Conservation (phyloP, 2,888 invertebrate genomes). For the Elaeidobius kamerunicus region DNA sequence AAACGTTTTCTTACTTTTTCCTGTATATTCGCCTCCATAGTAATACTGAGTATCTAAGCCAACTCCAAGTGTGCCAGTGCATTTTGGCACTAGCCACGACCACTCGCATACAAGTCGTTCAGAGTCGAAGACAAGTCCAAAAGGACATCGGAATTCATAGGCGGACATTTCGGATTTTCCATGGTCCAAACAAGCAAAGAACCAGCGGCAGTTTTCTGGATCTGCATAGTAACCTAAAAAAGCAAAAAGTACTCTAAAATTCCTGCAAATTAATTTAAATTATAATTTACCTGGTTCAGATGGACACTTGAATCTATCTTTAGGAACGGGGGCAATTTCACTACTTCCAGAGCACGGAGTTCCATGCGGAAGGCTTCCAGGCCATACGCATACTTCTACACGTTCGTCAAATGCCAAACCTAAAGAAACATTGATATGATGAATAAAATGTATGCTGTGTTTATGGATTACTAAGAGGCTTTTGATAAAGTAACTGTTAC, state of each 20-base stretch:
- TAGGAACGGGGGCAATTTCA: slow-evolving; percentile 73
- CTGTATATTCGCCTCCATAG: slow-evolving; percentile 18
- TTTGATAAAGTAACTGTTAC: neutral
- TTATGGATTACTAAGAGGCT: neutral
- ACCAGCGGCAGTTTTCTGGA: slow-evolving; percentile 80
- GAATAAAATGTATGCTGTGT: neutral
- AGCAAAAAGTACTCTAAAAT: too few relatives aligned
- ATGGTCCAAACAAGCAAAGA: slow-evolving; percentile 77
- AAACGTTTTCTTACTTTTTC: too few relatives aligned
- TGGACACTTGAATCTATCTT: slow-evolving; percentile 66
- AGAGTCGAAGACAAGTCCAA: slow-evolving; percentile 74
- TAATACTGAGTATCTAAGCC: slow-evolving; percentile 52
- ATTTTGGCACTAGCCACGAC: slow-evolving; percentile 69
- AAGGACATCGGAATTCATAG: slow-evolving; percentile 80
- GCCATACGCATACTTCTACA: slow-evolving; percentile 80
- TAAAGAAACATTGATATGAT: slow-evolving; percentile 1
- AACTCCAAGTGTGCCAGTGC: slow-evolving; percentile 46
- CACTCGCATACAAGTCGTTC: slow-evolving; percentile 69
- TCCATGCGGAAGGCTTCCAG: slow-evolving; percentile 67
- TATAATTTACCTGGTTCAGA: slow-evolving; percentile 54
- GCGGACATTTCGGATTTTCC: slow-evolving; percentile 62
- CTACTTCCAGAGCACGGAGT: slow-evolving; percentile 74
- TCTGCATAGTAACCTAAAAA: slow-evolving; percentile 71
- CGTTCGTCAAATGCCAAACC: slow-evolving; percentile 73
- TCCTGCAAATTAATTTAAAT: too few relatives aligned